phyloP scores from a whole-genome alignment of 2,113 vertebrate species.

The Emydura subglobosa region DNA sequence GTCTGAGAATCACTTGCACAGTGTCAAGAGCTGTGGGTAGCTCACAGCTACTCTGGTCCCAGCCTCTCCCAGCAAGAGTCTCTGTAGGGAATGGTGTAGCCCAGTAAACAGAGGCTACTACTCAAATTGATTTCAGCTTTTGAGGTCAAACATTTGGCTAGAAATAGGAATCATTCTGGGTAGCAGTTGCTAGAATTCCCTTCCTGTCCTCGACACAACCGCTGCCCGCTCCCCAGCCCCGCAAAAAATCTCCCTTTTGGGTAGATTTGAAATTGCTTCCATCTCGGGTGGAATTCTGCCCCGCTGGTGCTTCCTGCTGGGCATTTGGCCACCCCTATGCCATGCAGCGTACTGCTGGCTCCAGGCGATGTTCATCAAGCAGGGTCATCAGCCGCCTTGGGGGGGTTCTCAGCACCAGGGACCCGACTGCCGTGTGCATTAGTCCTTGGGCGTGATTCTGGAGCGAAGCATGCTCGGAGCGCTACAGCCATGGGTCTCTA shows the following conservation, averaged over 20 bases:
- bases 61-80: slow-evolving; percentile 8
- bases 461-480: fast-evolving
- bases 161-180: not conserved
- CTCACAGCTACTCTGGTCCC: not conserved
- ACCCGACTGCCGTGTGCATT: not conserved
- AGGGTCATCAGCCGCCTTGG: not conserved
- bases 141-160: not conserved
- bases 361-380: not conserved
- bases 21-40: not conserved
- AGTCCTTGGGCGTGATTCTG: not conserved
- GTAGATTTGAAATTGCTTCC: not conserved
- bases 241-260: not conserved
- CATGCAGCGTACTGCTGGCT: not conserved
- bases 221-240: not conserved
- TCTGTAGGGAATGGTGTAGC: not conserved
- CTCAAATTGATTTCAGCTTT: not conserved
- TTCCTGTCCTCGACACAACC: not conserved
- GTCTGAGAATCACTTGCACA: not conserved
- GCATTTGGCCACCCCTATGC: not conserved
- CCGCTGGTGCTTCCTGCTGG: not conserved
- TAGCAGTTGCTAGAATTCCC: not conserved
- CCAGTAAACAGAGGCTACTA: not conserved
- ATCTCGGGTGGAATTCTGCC: slow-evolving; percentile 32
- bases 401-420: not conserved
- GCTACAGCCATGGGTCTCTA: not conserved